phyloP scores from a whole-genome alignment of 2,113 vertebrate species.

The Prietella phreatophila region DNA sequence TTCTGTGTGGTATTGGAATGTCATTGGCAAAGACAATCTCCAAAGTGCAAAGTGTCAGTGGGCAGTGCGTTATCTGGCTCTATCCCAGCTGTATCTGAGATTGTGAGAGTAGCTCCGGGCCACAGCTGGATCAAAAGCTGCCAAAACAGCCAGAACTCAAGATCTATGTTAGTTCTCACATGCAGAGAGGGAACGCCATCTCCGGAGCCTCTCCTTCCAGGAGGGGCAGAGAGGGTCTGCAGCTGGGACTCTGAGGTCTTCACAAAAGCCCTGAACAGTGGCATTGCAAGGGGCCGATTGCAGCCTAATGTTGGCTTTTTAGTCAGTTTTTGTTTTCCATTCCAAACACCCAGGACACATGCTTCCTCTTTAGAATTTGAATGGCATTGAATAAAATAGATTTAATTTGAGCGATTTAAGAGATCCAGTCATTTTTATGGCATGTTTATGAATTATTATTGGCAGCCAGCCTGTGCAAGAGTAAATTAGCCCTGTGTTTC shows the following conservation, averaged over 20 bases:
- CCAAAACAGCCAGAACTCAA: conserved; percentile 54
- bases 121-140: conserved; percentile 52
- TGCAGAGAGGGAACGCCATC: conserved; percentile 56
- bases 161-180: conserved; percentile 53
- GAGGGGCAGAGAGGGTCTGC: conserved; percentile 26
- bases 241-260: conserved; percentile 14
- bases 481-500: conserved; percentile 23
- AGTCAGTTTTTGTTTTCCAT: conserved; percentile 53
- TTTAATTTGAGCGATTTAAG: conserved; percentile 13
- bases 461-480: conserved; percentile 1
- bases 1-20: not conserved
- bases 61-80: conserved; percentile 32
- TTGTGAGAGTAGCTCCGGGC: conserved; percentile 51
- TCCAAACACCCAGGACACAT: conserved; percentile 44
- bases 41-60: conserved; percentile 10
- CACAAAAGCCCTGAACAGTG: conserved; percentile 45
- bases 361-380: conserved; percentile 59
- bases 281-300: conserved; percentile 50
- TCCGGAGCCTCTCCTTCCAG: conserved; percentile 52
- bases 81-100: conserved; percentile 50
- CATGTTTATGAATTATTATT: conserved; percentile 33
- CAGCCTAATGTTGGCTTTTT: conserved; percentile 57
- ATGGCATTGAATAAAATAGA: conserved; percentile 28
- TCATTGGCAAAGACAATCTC: not conserved
- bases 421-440: conserved; percentile 16